Evolutionary conservation across 2,113 vertebrate species (phyloP).

Genomic region (Procavia capensis): DNA sequence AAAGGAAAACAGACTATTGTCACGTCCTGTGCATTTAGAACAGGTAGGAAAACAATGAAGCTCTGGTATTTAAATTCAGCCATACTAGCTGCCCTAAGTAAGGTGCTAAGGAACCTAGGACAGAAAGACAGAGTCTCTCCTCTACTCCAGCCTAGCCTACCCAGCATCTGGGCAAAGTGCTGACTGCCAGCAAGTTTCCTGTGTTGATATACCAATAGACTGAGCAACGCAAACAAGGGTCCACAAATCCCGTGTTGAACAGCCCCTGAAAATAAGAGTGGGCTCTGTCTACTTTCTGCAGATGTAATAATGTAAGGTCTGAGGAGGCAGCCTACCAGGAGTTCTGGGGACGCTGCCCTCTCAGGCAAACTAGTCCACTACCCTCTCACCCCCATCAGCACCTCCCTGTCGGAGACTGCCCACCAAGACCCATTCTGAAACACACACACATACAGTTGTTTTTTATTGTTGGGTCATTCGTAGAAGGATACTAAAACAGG

Average conservation of each 20-base stretch:
- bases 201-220: accelerated
- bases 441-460: not conserved
- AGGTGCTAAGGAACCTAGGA: not conserved
- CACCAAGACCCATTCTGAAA: not conserved
- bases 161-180: accelerated
- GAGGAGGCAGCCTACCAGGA: too few relatives aligned
- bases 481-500: not conserved
- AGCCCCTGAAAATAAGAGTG: not conserved
- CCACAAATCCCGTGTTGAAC: accelerated
- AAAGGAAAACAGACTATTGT: not conserved
- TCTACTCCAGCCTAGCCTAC: not conserved
- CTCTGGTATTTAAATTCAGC: not conserved
- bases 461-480: not conserved
- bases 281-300: not conserved
- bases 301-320: not conserved
- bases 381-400: accelerated
- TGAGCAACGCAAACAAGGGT: accelerated
- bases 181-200: not conserved
- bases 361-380: too few relatives aligned
- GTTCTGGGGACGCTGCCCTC: not conserved
- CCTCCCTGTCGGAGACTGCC: accelerated
- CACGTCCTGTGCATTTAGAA: not conserved
- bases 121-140: accelerated
- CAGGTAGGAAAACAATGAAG: not conserved
- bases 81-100: not conserved